Evolutionary conservation across 2,797 vertebrate species (phyloP).

Genomic region (Chrysolophus pictus): DNA sequence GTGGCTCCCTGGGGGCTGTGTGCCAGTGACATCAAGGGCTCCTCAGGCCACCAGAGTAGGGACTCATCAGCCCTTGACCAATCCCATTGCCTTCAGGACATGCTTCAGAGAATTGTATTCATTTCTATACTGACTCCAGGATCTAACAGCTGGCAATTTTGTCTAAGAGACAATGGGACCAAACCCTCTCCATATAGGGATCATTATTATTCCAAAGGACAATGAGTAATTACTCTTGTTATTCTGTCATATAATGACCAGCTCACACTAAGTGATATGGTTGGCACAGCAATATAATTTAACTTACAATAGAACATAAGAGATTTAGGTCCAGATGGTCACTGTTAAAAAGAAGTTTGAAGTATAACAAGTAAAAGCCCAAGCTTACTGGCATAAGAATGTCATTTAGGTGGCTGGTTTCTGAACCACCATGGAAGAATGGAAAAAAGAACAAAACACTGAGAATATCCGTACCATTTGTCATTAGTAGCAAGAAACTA

Average conservation of each 20-base stretch:
- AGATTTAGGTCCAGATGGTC: constrained; percentile 8
- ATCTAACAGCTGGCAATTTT: background rate
- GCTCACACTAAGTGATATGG: background rate
- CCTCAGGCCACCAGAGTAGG: background rate
- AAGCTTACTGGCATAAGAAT: background rate
- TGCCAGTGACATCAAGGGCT: background rate
- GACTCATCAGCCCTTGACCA: background rate
- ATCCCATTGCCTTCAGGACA: background rate
- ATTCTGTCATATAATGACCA: background rate
- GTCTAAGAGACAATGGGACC: background rate
- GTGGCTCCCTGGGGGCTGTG: accelerated
- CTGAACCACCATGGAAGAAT: background rate
- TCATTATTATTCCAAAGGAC: background rate
- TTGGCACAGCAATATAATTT: background rate
- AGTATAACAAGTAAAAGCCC: background rate
- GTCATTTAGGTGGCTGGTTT: background rate
- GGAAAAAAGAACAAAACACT: background rate
- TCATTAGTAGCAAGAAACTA: background rate
- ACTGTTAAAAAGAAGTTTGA: background rate
- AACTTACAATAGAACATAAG: background rate
- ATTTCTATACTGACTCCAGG: background rate
- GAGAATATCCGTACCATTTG: background rate
- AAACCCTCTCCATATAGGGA: background rate
- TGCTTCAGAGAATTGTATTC: background rate
- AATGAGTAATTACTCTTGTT: background rate